phyloP scores from a whole-genome alignment of 2,113 vertebrate species.

The Calyptommatus sinebrachiatus region DNA sequence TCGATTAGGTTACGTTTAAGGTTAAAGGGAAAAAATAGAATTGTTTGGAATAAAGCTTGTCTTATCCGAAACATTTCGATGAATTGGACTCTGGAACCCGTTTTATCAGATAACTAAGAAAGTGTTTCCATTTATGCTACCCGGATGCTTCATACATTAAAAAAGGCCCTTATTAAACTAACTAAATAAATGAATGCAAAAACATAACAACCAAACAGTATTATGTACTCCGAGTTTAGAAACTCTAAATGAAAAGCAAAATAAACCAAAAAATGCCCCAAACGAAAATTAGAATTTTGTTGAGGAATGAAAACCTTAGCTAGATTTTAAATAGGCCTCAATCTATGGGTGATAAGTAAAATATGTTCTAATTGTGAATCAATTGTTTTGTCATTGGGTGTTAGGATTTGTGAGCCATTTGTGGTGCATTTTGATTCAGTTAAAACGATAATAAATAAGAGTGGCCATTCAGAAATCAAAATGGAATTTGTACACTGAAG shows the following conservation, averaged over 20 bases:
- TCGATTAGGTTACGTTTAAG: conserved; percentile 17
- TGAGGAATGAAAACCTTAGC: background rate
- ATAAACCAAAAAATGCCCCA: background rate
- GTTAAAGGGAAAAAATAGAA: background rate
- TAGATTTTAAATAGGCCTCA: conserved; percentile 61
- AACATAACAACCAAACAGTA: too few relatives aligned
- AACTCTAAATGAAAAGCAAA: background rate
- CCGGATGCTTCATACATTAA: too few relatives aligned
- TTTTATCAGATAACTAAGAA: background rate
- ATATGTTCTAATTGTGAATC: conserved; percentile 71
- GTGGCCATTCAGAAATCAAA: conserved; percentile 48
- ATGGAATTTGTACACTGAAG: background rate
- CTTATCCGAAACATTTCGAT: background rate
- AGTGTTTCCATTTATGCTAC: background rate
- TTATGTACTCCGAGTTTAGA: too few relatives aligned
- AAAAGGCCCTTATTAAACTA: too few relatives aligned
- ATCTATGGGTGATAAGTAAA: conserved; percentile 57
- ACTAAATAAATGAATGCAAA: too few relatives aligned
- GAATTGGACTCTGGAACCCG: background rate
- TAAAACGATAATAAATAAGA: conserved; percentile 73
- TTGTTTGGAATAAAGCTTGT: conserved; percentile 5
- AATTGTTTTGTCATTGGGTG: conserved; percentile 71
- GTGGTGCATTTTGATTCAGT: conserved; percentile 72
- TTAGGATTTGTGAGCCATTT: conserved; percentile 76
- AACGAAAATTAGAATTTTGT: background rate